Base-by-base conservation (phyloP, 2,888 invertebrate species). In the Cryptops parisi region DNA sequence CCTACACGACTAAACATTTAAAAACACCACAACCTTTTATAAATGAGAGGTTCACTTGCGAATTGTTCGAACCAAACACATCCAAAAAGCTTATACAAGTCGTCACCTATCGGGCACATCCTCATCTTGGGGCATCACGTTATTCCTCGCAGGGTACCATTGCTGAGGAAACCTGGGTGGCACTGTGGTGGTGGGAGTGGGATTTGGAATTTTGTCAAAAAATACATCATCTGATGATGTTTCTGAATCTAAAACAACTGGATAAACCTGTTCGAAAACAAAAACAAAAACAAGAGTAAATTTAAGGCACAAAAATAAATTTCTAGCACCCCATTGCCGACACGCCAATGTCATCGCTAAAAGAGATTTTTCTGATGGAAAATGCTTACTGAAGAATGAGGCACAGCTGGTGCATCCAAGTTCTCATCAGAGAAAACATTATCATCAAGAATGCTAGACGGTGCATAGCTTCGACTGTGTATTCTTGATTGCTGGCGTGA, bases 391-490 rank as follows among this genome's bases (percentile, higher is more conserved):
- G 48, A 33, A 21, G 48, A 19, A 27, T 21, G 23, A 48, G 48
- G 48, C 48, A 48, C 48, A 33, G 33, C 48, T 48, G 48, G 39
- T 48, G 53, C 56, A 47, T 55, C 58, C 25, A 41, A 47, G 45
- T 50, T 54, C 25, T 54, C 58, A n/a, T 57, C 58, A 52, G 39
- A 33, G 33, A 55, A 57, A 44, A 54, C 33, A 39, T 64, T 64
- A 27, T 64, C 65, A 21, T 45, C 55, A 53, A 41, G 53, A 33
- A 48, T 48, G 33, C 48, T 48, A 41, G 58, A 48, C 15, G 65
- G 66, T 43, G 65, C 62, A 58, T 63, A 66, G 56, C 65, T 66
- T 48, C 63, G 59, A 56, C 48, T 48, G n/a, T 25, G 48, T n/a
- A 48, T 27, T 23, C 27, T 9, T 33, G 38, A 22, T 21, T 24